Percentiles rank a stretch among this genome's conserved stretches.
These are phyloP conservation scores for Trissoscelio sp. DNA, from an alignment of 2,888 invertebrate species.

Conservation along the genomic window DNA sequence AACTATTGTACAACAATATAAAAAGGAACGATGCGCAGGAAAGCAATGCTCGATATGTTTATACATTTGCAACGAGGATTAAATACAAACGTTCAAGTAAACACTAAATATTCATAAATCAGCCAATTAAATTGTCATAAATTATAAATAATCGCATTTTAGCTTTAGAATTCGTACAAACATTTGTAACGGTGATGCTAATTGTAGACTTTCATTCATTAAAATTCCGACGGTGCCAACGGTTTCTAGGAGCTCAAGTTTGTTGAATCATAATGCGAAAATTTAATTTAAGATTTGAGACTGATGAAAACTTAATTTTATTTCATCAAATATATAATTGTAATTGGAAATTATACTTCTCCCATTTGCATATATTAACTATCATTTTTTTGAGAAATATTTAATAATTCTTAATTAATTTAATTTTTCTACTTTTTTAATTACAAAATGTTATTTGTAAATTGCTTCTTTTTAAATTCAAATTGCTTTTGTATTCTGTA, in stretches of 20 bases:
- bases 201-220: constrained; percentile 25
- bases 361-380: too few species aligned
- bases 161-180: neutral
- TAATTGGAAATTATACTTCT: too few species aligned
- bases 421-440: too few species aligned
- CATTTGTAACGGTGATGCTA: constrained; percentile 18
- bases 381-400: too few species aligned
- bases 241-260: neutral
- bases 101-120: constrained; percentile 40
- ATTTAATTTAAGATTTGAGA: too few species aligned
- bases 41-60: constrained; percentile 26
- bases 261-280: too few species aligned
- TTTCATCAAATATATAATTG: too few species aligned
- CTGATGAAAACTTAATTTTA: too few species aligned
- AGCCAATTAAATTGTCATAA: constrained; percentile 47
- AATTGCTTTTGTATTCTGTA: too few species aligned
- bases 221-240: constrained; percentile 3
- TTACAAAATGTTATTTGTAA: too few species aligned
- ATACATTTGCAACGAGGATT: constrained; percentile 35
- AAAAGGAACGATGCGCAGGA: neutral
- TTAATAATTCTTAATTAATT: too few species aligned
- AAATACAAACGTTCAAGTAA: constrained; percentile 15
- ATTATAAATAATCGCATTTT: constrained; percentile 45
- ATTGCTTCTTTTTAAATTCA: too few species aligned
- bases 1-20: constrained; percentile 36